A percentile compares a stretch with the other conserved stretches of the same genome.
Conservation (phyloP, 1,140 invertebrate genomes). For the Rhopalosiphum maidis region DNA sequence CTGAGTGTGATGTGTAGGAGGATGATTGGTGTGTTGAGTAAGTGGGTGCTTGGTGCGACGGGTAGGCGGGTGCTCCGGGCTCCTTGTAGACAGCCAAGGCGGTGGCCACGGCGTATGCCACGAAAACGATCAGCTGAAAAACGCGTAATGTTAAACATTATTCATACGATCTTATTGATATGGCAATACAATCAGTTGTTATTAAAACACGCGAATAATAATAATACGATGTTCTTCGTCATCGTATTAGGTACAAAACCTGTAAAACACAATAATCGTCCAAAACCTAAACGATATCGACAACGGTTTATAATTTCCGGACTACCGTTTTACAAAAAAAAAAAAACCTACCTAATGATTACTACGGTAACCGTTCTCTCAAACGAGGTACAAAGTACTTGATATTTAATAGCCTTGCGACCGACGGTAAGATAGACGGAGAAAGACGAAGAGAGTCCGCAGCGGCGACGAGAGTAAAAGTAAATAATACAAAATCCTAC, state of each 20-base stretch:
- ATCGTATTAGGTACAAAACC: not conserved
- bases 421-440: not conserved
- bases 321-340: too few relatives aligned
- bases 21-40: too few relatives aligned
- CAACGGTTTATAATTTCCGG: too few relatives aligned
- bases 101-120: not conserved
- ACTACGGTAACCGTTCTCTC: not conserved
- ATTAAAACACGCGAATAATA: not conserved
- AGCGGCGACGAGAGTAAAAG: not conserved
- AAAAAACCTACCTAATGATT: not conserved
- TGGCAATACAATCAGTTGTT: not conserved
- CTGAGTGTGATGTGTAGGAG: too few relatives aligned
- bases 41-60: too few relatives aligned
- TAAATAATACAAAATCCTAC: not conserved
- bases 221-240: not conserved
- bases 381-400: not conserved
- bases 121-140: slow-evolving; percentile 4
- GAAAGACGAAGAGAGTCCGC: not conserved
- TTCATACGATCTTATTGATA: not conserved
- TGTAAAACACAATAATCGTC: too few relatives aligned
- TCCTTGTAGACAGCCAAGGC: not conserved
- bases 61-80: not conserved
- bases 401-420: not conserved
- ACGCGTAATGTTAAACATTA: not conserved
- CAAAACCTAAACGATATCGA: too few relatives aligned